A percentile compares a stretch with the other conserved stretches of the same genome.
These are phyloP conservation scores for Ephestia elutella DNA, from an alignment of 1,140 invertebrate species.

Conservation along the genomic window DNA sequence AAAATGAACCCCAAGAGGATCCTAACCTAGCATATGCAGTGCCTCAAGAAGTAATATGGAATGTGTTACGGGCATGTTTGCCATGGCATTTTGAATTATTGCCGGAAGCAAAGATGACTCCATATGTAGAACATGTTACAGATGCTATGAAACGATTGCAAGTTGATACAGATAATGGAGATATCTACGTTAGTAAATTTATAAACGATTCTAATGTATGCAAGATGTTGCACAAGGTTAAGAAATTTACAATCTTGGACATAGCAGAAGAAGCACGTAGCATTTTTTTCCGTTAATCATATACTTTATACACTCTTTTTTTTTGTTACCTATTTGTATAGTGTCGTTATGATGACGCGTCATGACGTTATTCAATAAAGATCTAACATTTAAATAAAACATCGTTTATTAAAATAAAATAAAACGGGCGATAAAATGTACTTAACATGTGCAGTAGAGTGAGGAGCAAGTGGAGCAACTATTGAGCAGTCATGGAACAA, in stretches of 20 bases:
- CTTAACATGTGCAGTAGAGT: too few relatives aligned
- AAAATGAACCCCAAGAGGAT: conserved; percentile 36
- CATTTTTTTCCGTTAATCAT: conserved; percentile 21
- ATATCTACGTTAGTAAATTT: conserved; percentile 57
- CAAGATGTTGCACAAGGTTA: conserved; percentile 50
- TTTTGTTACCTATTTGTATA: background rate
- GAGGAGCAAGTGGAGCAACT: too few relatives aligned
- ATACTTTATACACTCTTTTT: conserved; percentile 6
- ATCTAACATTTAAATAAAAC: too few relatives aligned
- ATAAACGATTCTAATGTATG: conserved; percentile 45
- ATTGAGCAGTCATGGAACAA: too few relatives aligned
- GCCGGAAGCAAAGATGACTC: conserved; percentile 38
- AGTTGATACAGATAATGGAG: conserved; percentile 50
- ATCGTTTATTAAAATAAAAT: too few relatives aligned
- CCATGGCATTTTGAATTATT: conserved; percentile 56
- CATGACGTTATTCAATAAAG: too few relatives aligned
- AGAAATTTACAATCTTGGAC: conserved; percentile 51
- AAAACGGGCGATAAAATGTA: too few relatives aligned
- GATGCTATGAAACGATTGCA: conserved; percentile 42
- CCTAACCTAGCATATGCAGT: conserved; percentile 49
- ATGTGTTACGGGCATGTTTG: conserved; percentile 54
- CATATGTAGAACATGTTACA: conserved; percentile 36
- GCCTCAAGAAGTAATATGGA: conserved; percentile 55
- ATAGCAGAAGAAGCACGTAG: conserved; percentile 40
- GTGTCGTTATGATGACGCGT: background rate